A percentile compares a stretch with the other conserved stretches of the same genome.
phyloP scores from a whole-genome alignment of 92 coral and sea anemone species.

The Parazoanthus darwini region DNA sequence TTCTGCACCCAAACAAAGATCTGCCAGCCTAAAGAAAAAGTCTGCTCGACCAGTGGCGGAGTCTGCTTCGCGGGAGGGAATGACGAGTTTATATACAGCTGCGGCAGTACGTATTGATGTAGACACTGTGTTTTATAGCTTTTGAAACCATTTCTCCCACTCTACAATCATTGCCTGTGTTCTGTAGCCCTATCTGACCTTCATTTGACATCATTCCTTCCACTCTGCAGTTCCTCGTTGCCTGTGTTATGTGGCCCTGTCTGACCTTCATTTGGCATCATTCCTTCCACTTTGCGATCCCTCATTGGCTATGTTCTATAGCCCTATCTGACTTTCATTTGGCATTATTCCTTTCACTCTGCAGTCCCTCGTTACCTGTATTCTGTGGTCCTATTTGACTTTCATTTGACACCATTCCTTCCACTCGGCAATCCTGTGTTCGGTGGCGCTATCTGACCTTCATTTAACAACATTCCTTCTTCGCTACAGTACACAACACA shows the following conservation, averaged over 20 bases:
- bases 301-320: background rate
- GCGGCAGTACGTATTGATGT: constrained; percentile 9
- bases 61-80: constrained; percentile 24
- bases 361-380: background rate
- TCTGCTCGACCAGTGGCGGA: constrained; percentile 3
- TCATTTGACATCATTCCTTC: background rate
- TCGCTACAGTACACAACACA: too few species aligned
- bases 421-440: background rate
- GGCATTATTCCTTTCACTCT: background rate
- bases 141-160: background rate
- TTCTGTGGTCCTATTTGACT: too few species aligned
- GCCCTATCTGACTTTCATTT: background rate
- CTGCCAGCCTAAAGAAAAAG: background rate
- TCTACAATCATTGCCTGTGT: background rate
- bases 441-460: background rate
- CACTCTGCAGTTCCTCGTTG: too few species aligned
- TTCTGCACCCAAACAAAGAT: constrained; percentile 18
- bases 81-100: constrained; percentile 33
- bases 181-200: background rate
- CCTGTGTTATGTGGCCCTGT: background rate
- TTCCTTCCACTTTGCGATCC: background rate
- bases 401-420: background rate
- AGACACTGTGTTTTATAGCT: background rate
- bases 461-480: background rate
- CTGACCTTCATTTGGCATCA: background rate